These are phyloP conservation scores for Pantala flavescens DNA, from an alignment of 1,140 invertebrate genomes.

Conservation along the genomic window DNA sequence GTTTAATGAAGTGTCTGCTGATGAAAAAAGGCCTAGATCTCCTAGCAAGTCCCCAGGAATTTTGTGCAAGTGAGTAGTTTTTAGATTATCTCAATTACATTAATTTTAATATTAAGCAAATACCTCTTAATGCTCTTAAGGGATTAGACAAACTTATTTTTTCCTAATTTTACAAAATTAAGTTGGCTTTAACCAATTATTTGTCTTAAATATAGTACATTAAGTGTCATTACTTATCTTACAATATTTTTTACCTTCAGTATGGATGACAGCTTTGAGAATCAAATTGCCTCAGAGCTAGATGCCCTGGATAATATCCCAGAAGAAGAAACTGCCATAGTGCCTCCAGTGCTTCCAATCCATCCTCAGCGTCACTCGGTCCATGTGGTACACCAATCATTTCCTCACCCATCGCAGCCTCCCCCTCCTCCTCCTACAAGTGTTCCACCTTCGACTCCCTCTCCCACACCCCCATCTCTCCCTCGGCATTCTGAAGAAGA, in stretches of 20 bases:
- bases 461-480: neutral
- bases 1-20: no score
- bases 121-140: no score
- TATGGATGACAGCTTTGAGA: conserved; percentile 47
- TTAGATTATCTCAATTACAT: no score
- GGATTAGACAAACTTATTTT: no score
- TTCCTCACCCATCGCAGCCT: neutral
- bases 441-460: conserved; percentile 1
- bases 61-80: no score
- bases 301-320: conserved; percentile 48
- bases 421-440: conserved; percentile 20
- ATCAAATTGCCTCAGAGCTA: conserved; percentile 51
- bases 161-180: no score
- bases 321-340: conserved; percentile 30
- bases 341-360: conserved; percentile 11
- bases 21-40: no score
- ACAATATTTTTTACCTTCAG: conserved; percentile 27
- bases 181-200: no score
- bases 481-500: conserved; percentile 5
- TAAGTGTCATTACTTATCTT: no score
- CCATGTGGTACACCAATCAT: neutral
- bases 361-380: neutral
- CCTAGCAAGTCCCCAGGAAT: no score
- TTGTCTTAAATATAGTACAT: no score
- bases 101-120: no score